Evolutionary conservation across 2,888 invertebrate genomes (phyloP), one percentile per base, ranked within the genome.

Genomic region (Chrysotoxum bicinctum): DNA sequence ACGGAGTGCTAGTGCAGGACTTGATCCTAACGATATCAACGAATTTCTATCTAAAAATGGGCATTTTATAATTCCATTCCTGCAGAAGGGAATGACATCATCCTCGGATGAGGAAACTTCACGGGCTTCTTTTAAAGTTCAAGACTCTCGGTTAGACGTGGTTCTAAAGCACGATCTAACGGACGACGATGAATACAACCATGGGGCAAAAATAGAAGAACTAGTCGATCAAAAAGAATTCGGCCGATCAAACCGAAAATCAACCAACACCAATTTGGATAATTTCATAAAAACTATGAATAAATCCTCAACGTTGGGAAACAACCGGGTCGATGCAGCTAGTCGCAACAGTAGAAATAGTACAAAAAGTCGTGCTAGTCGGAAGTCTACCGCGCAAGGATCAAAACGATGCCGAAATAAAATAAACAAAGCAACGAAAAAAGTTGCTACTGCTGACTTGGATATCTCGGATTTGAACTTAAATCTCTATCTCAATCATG

Each of bases 61-160:
- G 1, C 90, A 92, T 56, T 89, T 92, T 19, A 90, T 92, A 19
- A 87, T 92, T 64, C 92, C 92, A 9, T 92, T 92, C 73, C 87
- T 92, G 7, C 91, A 92, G 87, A 92, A 92, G 76, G 92, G 91
- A 68, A 90, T 92, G 89, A 91, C 91, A 7, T 90, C 92, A 2
- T 90, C 92, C 0, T 92, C 92, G 0, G 92, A 92, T 58, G 92
- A 92, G 74, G 92, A 91, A 48, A 90, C 90, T 19, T 92, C 92
- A 0, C 89, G 89, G 2, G 90, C 91, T 2, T 92, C 92, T 0
- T 90, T 92, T 43, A 92, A 92, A 89, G 89, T 92, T 62, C 91
- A 91, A 76, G 92, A 92, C 79, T 91, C 91, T 3, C 89, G 90
- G n/a, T 88, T 92, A 19, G 91, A 92, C 89, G 90, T 92, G 37